A percentile compares a stretch with the other conserved stretches of the same genome.
Conservation (phyloP, 2,888 invertebrate genomes). For the Argynnis bischoffii region DNA sequence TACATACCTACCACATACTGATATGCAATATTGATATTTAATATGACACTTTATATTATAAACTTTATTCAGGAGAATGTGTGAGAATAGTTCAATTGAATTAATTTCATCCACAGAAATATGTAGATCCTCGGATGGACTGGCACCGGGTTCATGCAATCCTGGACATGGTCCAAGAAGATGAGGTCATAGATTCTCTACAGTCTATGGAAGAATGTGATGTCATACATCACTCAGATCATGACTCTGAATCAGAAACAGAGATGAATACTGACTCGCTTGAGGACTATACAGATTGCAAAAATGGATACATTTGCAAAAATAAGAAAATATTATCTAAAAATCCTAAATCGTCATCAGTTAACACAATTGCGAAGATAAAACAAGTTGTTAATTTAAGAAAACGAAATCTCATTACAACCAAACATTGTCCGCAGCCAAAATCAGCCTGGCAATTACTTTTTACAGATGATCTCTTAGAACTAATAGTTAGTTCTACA, state of each 20-base stretch:
- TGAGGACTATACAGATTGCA: constrained; percentile 55
- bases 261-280: constrained; percentile 58
- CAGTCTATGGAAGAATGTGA: constrained; percentile 71
- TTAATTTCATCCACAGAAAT: constrained; percentile 78
- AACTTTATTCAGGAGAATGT: constrained; percentile 39
- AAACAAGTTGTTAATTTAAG: constrained; percentile 51
- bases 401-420: constrained; percentile 51
- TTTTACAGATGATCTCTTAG: constrained; percentile 69
- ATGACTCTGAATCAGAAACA: constrained; percentile 69
- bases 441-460: constrained; percentile 69
- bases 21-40: constrained; percentile 45
- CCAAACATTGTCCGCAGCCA: constrained; percentile 55
- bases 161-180: constrained; percentile 73
- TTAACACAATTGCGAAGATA: constrained; percentile 47
- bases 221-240: constrained; percentile 66
- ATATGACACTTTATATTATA: constrained; percentile 47
- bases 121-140: constrained; percentile 78
- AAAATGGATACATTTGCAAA: constrained; percentile 62
- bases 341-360: constrained; percentile 51
- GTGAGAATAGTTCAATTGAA: constrained; percentile 71
- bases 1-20: constrained; percentile 39
- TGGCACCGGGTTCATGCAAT: constrained; percentile 78
- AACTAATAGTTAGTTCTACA: constrained; percentile 67
- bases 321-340: constrained; percentile 58
- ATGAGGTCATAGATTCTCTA: constrained; percentile 70